These are phyloP conservation scores for Gracilinanus agilis DNA, from an alignment of 2,113 vertebrate genomes.

Conservation along the genomic window DNA sequence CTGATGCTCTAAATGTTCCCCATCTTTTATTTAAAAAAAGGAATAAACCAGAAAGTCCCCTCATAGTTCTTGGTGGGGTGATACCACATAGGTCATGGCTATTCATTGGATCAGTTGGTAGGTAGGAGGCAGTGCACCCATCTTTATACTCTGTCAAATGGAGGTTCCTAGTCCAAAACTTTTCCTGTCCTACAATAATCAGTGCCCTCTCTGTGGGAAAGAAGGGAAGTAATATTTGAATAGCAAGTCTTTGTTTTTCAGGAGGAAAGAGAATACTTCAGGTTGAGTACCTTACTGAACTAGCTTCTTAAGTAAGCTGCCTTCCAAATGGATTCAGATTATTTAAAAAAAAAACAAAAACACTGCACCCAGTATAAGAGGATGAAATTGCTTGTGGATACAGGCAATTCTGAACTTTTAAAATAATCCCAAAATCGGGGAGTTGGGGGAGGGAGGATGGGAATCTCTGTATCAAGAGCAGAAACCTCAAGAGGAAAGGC, in stretches of 20 bases:
- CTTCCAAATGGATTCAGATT: slow-evolving; percentile 21
- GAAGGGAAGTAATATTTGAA: neutral
- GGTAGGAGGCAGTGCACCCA: neutral
- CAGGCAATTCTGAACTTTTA: neutral
- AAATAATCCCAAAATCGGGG: slow-evolving; percentile 26
- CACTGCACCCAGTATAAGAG: slow-evolving; percentile 19
- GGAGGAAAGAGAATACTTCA: neutral
- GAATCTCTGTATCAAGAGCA: slow-evolving; percentile 45
- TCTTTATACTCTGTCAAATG: slow-evolving; percentile 5
- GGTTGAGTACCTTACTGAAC: neutral
- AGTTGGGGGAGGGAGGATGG: neutral
- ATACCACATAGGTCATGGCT: neutral
- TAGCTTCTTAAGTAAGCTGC: slow-evolving; percentile 9
- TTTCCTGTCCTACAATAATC: slow-evolving; percentile 23
- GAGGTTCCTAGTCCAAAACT: slow-evolving; percentile 32
- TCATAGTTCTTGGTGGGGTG: slow-evolving; percentile 46
- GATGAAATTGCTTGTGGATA: slow-evolving; percentile 11
- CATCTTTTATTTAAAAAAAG: slow-evolving; percentile 2
- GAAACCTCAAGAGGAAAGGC: slow-evolving; percentile 11
- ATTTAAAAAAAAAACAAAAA: slow-evolving; percentile 46
- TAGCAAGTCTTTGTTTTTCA: neutral
- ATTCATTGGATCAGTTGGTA: neutral
- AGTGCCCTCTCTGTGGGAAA: slow-evolving; percentile 25
- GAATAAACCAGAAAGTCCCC: neutral
- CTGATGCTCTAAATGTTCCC: slow-evolving; percentile 38